phyloP scores from a whole-genome alignment of 2,797 vertebrate species.

The Buphagus erythrorhynchus region DNA sequence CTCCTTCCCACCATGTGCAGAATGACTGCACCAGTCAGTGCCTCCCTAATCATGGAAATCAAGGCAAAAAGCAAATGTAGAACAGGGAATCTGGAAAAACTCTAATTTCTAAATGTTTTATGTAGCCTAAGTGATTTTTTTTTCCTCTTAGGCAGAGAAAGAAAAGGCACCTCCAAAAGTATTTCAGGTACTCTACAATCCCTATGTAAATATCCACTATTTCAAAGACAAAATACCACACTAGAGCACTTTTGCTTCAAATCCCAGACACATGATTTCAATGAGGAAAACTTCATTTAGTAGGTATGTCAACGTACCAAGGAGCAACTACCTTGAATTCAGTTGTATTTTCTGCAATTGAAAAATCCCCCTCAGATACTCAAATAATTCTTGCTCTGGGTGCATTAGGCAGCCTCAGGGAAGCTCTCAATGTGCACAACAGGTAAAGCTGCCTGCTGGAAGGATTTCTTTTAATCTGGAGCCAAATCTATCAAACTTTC shows the following conservation, averaged over 20 bases:
- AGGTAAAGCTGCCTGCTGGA: not conserved
- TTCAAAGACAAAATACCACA: not conserved
- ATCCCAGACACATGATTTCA: too few relatives aligned
- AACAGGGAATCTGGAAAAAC: not conserved
- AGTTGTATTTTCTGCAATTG: not conserved
- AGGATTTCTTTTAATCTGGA: not conserved
- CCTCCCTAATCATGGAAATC: not conserved
- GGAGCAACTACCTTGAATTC: not conserved
- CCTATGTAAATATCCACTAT: not conserved
- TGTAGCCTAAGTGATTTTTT: not conserved
- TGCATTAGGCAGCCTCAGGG: not conserved
- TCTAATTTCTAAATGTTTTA: fast-evolving
- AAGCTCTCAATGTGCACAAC: not conserved
- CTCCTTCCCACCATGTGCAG: not conserved
- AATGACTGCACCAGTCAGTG: not conserved
- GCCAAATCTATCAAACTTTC: not conserved
- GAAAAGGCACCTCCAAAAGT: not conserved
- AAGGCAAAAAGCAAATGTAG: not conserved
- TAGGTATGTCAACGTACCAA: not conserved
- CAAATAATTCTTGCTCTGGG: not conserved
- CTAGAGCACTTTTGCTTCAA: not conserved
- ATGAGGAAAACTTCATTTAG: not conserved
- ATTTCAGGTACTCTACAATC: not conserved
- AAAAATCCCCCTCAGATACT: not conserved
- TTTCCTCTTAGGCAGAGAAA: not conserved